These are phyloP conservation scores for Eudasyphora cyanicolor DNA, from an alignment of 2,888 invertebrate species.

Conservation along the genomic window DNA sequence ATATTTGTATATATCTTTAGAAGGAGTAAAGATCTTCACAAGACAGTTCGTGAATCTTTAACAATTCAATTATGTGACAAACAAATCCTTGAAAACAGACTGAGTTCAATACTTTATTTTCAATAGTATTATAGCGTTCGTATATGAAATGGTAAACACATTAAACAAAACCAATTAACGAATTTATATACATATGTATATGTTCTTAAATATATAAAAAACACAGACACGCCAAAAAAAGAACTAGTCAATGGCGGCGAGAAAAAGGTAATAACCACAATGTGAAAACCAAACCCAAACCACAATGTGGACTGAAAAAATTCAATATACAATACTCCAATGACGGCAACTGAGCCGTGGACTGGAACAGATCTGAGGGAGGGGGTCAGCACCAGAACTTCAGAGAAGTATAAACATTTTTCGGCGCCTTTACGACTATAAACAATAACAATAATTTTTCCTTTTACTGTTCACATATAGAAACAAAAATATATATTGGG, in stretches of 20 bases:
- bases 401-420: constrained; percentile 43
- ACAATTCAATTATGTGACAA: not conserved
- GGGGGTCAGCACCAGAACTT: not conserved
- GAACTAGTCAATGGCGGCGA: not conserved
- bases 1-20: too few relatives aligned
- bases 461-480: constrained; percentile 40
- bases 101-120: not conserved
- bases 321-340: too few relatives aligned
- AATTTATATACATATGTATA: not conserved
- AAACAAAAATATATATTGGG: constrained; percentile 14
- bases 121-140: not conserved
- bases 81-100: not conserved
- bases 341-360: not conserved
- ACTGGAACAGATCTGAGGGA: not conserved
- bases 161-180: not conserved
- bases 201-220: too few relatives aligned
- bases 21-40: too few relatives aligned
- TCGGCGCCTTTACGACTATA: constrained; percentile 71
- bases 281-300: not conserved
- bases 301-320: not conserved
- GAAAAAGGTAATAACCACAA: constrained; percentile 12
- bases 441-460: constrained; percentile 77
- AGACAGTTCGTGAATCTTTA: too few relatives aligned
- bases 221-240: not conserved
- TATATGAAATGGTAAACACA: not conserved